Percentiles rank a stretch among this genome's conserved stretches.
These are phyloP conservation scores for Sebastes paucispinis DNA, from an alignment of 2,797 vertebrate genomes.

Conservation along the genomic window DNA sequence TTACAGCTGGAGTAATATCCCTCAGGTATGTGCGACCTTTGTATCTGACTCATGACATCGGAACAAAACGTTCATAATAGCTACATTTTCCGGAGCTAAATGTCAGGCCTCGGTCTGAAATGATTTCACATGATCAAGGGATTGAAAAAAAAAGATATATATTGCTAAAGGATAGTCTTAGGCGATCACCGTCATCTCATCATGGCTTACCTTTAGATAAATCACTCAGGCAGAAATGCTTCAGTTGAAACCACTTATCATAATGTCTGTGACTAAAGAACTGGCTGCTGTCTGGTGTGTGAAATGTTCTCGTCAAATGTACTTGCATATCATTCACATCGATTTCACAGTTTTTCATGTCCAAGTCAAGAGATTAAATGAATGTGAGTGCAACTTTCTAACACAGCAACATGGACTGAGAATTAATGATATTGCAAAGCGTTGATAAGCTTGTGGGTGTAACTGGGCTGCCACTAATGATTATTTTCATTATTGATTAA, in stretches of 20 bases:
- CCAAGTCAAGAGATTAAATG: background rate
- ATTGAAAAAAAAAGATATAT: background rate
- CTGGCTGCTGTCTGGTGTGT: slow-evolving; percentile 23
- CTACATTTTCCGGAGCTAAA: background rate
- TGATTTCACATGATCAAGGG: background rate
- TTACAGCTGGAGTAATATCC: background rate
- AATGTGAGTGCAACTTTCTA: background rate
- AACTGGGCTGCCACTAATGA: background rate
- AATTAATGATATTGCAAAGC: background rate
- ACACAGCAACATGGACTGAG: background rate
- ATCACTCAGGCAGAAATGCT: background rate
- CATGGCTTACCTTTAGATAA: background rate
- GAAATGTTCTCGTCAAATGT: slow-evolving; percentile 36
- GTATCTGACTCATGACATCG: background rate
- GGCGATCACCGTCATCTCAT: background rate
- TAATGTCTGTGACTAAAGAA: slow-evolving; percentile 1
- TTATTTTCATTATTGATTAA: background rate
- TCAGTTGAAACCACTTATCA: background rate
- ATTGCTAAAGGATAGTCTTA: background rate
- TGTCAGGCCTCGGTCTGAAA: background rate
- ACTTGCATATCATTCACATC: slow-evolving; percentile 25
- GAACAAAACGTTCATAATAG: background rate
- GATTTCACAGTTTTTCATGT: background rate
- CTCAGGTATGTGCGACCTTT: slow-evolving; percentile 26
- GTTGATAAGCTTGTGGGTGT: background rate